These are phyloP conservation scores for Percopsis omiscomaycus DNA, from an alignment of 2,797 vertebrate species.

Conservation along the genomic window DNA sequence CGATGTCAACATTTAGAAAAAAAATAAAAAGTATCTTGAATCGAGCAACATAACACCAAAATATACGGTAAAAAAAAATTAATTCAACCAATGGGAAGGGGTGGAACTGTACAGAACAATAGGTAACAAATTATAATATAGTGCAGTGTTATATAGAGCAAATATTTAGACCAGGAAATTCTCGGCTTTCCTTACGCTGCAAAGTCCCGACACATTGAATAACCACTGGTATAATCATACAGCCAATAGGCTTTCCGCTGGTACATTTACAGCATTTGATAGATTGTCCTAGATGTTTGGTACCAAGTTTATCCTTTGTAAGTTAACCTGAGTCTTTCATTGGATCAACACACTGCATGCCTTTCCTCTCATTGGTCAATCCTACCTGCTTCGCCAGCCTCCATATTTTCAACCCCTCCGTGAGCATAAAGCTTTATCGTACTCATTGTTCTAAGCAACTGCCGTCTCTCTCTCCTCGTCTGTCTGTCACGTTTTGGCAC, in stretches of 20 bases:
- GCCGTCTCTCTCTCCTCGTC: slow-evolving; percentile 5
- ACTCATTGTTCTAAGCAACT: background rate
- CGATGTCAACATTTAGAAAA: no score
- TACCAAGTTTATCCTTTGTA: slow-evolving; percentile 28
- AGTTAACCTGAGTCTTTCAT: slow-evolving; percentile 53
- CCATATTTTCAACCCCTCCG: background rate
- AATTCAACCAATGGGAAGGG: no score
- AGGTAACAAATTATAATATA: background rate
- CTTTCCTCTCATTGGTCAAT: background rate
- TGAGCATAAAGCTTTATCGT: background rate
- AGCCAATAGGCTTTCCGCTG: background rate
- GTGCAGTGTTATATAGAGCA: background rate
- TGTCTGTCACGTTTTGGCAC: slow-evolving; percentile 38
- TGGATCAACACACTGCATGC: background rate
- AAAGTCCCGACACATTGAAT: background rate
- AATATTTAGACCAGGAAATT: background rate
- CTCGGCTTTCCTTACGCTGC: background rate
- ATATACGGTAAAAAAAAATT: no score
- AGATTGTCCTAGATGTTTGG: slow-evolving; percentile 59
- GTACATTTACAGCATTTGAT: slow-evolving; percentile 40
- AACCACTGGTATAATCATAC: background rate
- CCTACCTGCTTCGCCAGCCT: background rate
- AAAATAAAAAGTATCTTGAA: no score
- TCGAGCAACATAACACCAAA: no score
- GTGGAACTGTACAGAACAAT: background rate